These are phyloP conservation scores for Physocephala rufipes DNA, from an alignment of 2,888 invertebrate genomes.

Conservation along the genomic window DNA sequence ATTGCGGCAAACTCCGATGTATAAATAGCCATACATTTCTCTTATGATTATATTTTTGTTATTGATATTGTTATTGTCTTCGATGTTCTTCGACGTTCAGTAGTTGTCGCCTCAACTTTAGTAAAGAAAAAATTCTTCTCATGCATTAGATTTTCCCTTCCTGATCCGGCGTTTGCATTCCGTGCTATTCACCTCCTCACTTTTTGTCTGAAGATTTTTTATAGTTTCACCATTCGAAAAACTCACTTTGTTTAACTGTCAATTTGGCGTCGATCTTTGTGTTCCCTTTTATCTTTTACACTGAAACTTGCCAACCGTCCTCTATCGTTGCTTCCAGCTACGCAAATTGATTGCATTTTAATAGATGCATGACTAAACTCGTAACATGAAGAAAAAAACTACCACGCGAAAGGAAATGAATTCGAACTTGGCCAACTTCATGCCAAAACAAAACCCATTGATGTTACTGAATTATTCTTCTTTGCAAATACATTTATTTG, in stretches of 20 bases:
- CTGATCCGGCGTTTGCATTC: too few species aligned
- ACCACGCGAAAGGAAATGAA: neutral
- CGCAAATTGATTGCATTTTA: conserved; percentile 34
- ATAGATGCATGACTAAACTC: conserved; percentile 9
- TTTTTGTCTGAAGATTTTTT: neutral
- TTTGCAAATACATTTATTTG: too few species aligned
- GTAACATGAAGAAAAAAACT: neutral
- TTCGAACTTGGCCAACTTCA: conserved; percentile 8
- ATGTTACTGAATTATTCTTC: too few species aligned
- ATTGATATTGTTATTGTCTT: too few species aligned
- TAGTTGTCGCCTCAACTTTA: too few species aligned
- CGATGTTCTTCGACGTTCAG: too few species aligned
- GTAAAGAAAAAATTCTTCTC: too few species aligned
- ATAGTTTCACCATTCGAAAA: conserved; percentile 11
- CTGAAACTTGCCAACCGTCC: conserved; percentile 17
- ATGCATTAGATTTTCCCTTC: too few species aligned
- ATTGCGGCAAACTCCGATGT: conserved; percentile 19
- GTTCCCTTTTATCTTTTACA: conserved; percentile 10
- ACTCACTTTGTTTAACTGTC: conserved; percentile 29
- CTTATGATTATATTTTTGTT: too few species aligned
- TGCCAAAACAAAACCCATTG: neutral
- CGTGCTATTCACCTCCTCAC: neutral
- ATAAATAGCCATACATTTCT: too few species aligned
- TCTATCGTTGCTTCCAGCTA: conserved; percentile 21
- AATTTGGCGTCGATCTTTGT: conserved; percentile 34